These are phyloP conservation scores for Ursus arctos DNA, from an alignment of 2,113 vertebrate species.

Conservation along the genomic window DNA sequence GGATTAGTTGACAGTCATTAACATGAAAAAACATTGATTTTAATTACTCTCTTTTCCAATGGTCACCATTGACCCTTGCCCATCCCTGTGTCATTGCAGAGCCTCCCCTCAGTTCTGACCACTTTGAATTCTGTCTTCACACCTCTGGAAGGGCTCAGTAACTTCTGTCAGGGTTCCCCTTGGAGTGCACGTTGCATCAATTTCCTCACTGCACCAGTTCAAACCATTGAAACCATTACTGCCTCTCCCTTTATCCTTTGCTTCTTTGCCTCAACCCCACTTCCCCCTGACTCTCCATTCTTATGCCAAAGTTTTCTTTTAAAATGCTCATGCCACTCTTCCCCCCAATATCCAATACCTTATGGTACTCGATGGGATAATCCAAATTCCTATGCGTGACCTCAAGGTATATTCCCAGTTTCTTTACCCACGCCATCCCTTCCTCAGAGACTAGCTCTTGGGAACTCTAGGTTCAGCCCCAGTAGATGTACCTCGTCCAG, in stretches of 20 bases:
- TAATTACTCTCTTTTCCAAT: neutral
- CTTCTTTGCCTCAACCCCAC: neutral
- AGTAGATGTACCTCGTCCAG: neutral
- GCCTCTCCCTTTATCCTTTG: neutral
- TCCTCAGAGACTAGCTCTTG: neutral
- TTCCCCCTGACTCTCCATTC: neutral
- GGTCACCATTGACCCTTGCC: neutral
- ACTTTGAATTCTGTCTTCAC: neutral
- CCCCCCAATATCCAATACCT: neutral
- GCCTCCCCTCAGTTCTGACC: neutral
- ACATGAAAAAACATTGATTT: neutral
- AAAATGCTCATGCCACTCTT: neutral
- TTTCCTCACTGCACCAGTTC: neutral
- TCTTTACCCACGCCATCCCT: neutral
- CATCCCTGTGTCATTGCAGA: neutral
- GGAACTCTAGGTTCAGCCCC: neutral
- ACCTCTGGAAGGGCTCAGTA: neutral
- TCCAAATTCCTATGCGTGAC: neutral
- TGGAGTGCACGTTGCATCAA: neutral
- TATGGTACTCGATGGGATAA: neutral
- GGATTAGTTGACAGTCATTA: neutral
- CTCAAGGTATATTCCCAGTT: neutral
- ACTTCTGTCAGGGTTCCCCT: neutral
- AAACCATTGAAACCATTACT: neutral
- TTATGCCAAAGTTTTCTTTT: neutral